Base-by-base conservation (phyloP, 2,888 invertebrate species). In the Esperia sulphurella region DNA sequence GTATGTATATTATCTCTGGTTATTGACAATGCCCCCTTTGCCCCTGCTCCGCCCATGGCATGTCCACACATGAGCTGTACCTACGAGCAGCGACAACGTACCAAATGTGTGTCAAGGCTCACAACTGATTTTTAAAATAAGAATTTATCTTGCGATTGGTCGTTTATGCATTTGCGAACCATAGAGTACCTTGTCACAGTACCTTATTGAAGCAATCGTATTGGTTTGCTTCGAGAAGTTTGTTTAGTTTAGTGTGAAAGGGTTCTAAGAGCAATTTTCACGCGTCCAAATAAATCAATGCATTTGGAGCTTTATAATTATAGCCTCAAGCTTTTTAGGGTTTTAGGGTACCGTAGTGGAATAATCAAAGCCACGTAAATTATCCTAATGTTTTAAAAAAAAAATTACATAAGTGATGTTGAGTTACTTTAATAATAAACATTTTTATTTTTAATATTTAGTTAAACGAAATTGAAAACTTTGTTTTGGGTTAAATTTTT, bases 51-150 rank as follows among this genome's bases (percentile, higher is more conserved):
- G 46, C 43, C n/a, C n/a, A 38, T 41, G 40, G 31, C 45, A 48
- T 41, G 21, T 35, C 39, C 53, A 59, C 63, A 50, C 50, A 57
- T 61, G 57, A 63, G 61, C 53, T 55, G 35, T 58, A 49, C 53
- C 52, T n/a, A n/a, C 55, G 55, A 52, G 64, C 60, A 59, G 70
- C 61, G 75, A 77, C 80, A 77, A 79, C 74, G 76, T 60, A 74
- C 79, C 65, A 62, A 68, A 84, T 70, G 68, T 60, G 63, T 82
- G 85, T 83, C 85, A 86, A 71, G 86, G 86, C 60, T 73, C 62
- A 43, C 85, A 68, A 85, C 83, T 81, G 81, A 78, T 84, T 84
- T 83, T 84, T 83, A 72, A 76, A 74, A 62, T 58, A 65, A 71
- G 63, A 71, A 64, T 63, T 46, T 30, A 59, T 63, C 63, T 64